Evolutionary conservation across 2,888 invertebrate species (phyloP).

Genomic region (Melanargia galathea): DNA sequence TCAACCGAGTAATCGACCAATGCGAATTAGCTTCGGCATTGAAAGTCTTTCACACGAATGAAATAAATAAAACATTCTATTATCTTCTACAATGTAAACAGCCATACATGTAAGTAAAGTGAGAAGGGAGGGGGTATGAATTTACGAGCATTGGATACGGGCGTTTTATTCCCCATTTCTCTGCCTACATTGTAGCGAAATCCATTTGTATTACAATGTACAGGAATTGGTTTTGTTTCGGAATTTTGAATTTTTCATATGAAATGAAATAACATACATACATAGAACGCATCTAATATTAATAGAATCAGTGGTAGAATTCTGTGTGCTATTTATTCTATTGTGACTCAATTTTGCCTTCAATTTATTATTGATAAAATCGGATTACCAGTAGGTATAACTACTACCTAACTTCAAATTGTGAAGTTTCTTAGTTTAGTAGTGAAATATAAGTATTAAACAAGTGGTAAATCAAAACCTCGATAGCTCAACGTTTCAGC

Average conservation of each 20-base stretch:
- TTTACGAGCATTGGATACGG: constrained; percentile 12
- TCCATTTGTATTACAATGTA: neutral
- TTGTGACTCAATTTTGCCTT: too few species aligned
- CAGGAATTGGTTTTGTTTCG: neutral
- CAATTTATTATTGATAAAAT: too few species aligned
- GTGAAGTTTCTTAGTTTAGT: neutral
- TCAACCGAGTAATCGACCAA: too few species aligned
- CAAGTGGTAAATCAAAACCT: too few species aligned
- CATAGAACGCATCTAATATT: too few species aligned
- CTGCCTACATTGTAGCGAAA: constrained; percentile 7
- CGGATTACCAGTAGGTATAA: too few species aligned
- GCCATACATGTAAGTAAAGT: neutral
- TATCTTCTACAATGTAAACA: constrained; percentile 9
- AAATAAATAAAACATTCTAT: neutral
- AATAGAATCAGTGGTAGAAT: too few species aligned
- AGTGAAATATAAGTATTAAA: neutral
- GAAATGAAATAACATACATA: too few species aligned
- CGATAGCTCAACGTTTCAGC: too few species aligned
- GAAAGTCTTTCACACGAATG: neutral
- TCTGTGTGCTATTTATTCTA: too few species aligned
- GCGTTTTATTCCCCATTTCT: constrained; percentile 9
- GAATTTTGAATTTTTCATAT: too few species aligned
- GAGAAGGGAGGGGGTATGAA: constrained; percentile 1
- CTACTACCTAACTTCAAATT: too few species aligned
- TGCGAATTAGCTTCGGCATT: neutral